These are phyloP conservation scores for Macrotus californicus DNA, from an alignment of 2,113 vertebrate species.

Conservation along the genomic window DNA sequence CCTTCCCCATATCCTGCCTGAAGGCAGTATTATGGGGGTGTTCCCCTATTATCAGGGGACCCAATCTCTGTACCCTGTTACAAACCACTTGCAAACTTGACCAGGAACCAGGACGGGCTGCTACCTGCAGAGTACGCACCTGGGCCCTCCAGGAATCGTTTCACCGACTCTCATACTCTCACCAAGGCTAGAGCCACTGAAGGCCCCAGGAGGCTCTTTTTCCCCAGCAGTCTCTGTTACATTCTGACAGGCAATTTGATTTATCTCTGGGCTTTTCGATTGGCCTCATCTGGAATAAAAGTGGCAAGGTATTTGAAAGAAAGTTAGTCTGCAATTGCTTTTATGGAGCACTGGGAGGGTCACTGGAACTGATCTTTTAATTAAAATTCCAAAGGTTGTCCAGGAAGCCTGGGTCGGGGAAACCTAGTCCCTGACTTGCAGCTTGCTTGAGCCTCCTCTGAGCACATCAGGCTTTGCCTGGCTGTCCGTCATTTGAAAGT, in stretches of 20 bases:
- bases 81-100: neutral
- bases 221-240: neutral
- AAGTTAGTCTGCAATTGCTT: neutral
- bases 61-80: no score
- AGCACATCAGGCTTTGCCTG: neutral
- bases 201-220: neutral
- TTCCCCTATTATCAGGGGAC: no score
- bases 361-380: neutral
- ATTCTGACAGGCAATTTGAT: neutral
- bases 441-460: neutral
- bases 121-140: neutral
- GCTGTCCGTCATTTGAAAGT: neutral
- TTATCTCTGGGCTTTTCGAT: neutral
- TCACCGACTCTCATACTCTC: neutral
- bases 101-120: no score
- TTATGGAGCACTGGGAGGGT: neutral
- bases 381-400: constrained; percentile 22
- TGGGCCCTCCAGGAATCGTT: neutral
- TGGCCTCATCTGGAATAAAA: neutral
- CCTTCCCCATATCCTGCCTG: no score
- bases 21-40: no score
- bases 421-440: neutral
- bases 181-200: neutral
- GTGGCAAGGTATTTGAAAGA: neutral
- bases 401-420: neutral